Base-by-base conservation (phyloP, 2,888 invertebrate genomes). In the Acleris cristana region DNA sequence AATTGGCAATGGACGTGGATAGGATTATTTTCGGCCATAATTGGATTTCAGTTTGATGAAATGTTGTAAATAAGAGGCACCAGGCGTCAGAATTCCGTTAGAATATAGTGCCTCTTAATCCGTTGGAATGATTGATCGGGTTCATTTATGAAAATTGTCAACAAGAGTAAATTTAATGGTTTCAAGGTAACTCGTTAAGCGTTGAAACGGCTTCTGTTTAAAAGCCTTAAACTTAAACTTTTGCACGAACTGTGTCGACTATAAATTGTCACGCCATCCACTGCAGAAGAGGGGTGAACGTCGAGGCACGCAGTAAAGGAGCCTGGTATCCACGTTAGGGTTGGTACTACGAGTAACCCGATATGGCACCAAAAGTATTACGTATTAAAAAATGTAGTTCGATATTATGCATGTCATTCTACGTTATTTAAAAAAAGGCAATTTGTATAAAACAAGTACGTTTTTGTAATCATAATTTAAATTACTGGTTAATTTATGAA, bases 231-330 rank as follows among this genome's bases (percentile, higher is more conserved):
- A 62, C 56, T 21, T 63, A 49, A 62, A 67, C 57, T 67, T 67
- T 57, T 58, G 67, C 67, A 63, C 63, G 63, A 66, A 62, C 56
- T 66, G 61, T 61, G 23, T 57, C 62, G 48, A 58, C 67, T 40
- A 63, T 67, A 67, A 67, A 67, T 67, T 67, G 67, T 67, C 67
- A 67, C 67, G 67, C 67, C 58, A 67, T 58, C 57, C 54, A 26
- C 34, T 34, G 21, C 23, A 21, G 7, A 62, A 40, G 55, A 60
- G 45, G 62, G 66, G 53, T 51, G 67, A 63, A 53, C 52, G 52
- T 53, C 57, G 53, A 62, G 57, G 53, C 40, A 67, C 53, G 57
- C 52, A 55, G 61, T 54, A 44, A 30, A 55, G 48, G 19, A 40
- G 40, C 60, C 51, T 52, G 52, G 34, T 40, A 12, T n/a, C 16